Conservation (phyloP, 2,797 vertebrate species). For the Hoplostethus atlanticus region DNA sequence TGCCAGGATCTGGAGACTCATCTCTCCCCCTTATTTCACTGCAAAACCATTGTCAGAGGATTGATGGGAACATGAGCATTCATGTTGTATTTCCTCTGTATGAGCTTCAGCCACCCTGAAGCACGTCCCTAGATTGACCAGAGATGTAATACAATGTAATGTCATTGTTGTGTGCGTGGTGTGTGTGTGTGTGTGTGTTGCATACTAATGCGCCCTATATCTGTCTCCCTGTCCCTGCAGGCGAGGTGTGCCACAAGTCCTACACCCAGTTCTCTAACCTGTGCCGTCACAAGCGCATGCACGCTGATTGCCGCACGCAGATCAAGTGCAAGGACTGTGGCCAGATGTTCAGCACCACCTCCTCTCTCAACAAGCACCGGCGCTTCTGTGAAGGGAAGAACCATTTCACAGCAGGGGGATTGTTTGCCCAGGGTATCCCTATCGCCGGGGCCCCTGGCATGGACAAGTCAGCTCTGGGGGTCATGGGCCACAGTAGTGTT, state of each 20-base stretch:
- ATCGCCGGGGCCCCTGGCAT: conserved; percentile 93
- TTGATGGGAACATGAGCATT: conserved; percentile 64
- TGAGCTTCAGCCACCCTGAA: conserved; percentile 33
- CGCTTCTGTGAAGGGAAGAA: conserved; percentile 99
- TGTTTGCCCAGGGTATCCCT: conserved; percentile 98
- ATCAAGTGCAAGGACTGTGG: conserved; percentile 99
- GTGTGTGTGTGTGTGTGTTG: conserved; percentile 20
- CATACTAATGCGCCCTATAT: conserved; percentile 54
- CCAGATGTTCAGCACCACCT: conserved; percentile 99
- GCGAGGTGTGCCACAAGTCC: conserved; percentile 99
- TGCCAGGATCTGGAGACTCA: conserved; percentile 80
- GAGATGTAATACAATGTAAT: conserved; percentile 58
- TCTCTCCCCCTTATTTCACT: conserved; percentile 58
- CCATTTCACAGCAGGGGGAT: conserved; percentile 96
- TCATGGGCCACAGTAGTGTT: conserved; percentile 93
- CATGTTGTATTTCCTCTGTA: conserved; percentile 60
- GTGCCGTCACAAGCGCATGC: conserved; percentile 99
- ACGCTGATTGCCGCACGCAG: conserved; percentile 99
- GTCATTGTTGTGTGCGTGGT: conserved; percentile 25
- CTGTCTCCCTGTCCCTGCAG: conserved; percentile 84
- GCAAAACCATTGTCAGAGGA: conserved; percentile 62
- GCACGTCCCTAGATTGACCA: conserved; percentile 21
- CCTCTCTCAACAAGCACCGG: conserved; percentile 99
- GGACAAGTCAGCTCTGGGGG: conserved; percentile 95
- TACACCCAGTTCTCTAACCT: conserved; percentile 99